phyloP scores from a whole-genome alignment of 2,888 invertebrate genomes.

The Diogma glabrata region DNA sequence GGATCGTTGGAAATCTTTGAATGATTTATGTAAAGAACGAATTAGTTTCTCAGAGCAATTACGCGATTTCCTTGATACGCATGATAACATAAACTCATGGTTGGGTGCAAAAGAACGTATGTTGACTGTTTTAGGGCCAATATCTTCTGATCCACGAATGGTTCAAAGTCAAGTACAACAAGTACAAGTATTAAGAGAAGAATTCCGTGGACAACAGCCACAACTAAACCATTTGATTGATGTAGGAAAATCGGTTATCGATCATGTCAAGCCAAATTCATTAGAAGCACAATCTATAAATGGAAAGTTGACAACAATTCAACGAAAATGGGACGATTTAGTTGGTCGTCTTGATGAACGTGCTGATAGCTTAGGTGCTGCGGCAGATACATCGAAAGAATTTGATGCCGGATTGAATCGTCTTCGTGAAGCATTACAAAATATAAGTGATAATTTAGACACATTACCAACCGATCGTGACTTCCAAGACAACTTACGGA shows the following conservation, averaged over 20 bases:
- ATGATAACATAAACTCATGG: conserved; percentile 77
- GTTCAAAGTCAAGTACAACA: conserved; percentile 93
- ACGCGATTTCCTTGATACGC: conserved; percentile 84
- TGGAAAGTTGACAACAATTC: conserved; percentile 59
- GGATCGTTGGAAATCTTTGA: conserved; percentile 73
- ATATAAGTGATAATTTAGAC: conserved; percentile 78
- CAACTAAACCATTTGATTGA: conserved; percentile 76
- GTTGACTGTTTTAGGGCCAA: conserved; percentile 89
- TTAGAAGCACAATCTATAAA: conserved; percentile 54
- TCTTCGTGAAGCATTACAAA: conserved; percentile 74
- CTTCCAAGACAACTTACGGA: conserved; percentile 75
- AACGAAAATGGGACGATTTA: conserved; percentile 70
- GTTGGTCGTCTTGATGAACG: conserved; percentile 70
- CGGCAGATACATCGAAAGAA: conserved; percentile 84
- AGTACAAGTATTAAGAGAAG: conserved; percentile 87
- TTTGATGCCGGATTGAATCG: conserved; percentile 81
- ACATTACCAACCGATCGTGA: conserved; percentile 68
- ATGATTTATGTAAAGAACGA: conserved; percentile 66
- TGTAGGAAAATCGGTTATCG: conserved; percentile 64
- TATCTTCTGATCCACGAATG: conserved; percentile 91
- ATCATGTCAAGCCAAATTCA: conserved; percentile 41
- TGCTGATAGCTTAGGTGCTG: conserved; percentile 79
- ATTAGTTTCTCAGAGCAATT: conserved; percentile 56
- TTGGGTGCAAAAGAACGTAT: conserved; percentile 87
- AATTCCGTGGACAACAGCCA: conserved; percentile 86